Evolutionary conservation across 2,888 invertebrate species (phyloP), one percentile per base, ranked within the genome.

Genomic region (Pyralis farinalis): DNA sequence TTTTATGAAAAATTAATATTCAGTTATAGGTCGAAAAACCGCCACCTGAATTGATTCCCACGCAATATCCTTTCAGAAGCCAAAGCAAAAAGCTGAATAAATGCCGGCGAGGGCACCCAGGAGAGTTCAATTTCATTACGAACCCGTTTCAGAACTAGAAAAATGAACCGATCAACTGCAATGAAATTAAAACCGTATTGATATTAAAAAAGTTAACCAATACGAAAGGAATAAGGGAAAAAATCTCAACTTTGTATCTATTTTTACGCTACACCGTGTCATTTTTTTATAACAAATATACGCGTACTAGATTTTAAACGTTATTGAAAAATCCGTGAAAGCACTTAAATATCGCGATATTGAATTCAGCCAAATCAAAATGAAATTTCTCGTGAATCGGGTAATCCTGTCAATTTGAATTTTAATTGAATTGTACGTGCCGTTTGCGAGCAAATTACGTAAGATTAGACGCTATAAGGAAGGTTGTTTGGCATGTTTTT

Each of bases 21-120:
- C 74, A 70, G 58, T 59, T 53, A 48, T 55, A 60, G 57, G 63
- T 70, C 59, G 58, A 58, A 63, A 71, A 58, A 61, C 62, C 65
- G 68, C 63, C 82, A 83, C 75, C 84, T 84, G 84, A 79, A 77
- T 81, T 71, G 71, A 80, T 84, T 84, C 81, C 74, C 80, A 84
- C 77, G 81, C 81, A 85, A 86, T 84, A 85, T 82, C 76, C 79
- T 78, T 75, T 78, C 71, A 61, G 67, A 70, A 73, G 71, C 63
- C 60, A 71, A 72, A 74, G 81, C 77, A 82, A 83, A 82, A 85
- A 82, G 72, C 72, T 73, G 73, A 78, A 75, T 75, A 76, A 83
- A 75, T 66, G 73, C 59, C 63, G 63, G 55, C 66, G 16, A 16
- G 3, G 65, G 62, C 65, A 66, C 61, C 58, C 64, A 57, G 53